A percentile compares a stretch with the other conserved stretches of the same genome.
Conservation (phyloP, 1,140 invertebrate genomes). For the Mizuhopecten yessoensis region DNA sequence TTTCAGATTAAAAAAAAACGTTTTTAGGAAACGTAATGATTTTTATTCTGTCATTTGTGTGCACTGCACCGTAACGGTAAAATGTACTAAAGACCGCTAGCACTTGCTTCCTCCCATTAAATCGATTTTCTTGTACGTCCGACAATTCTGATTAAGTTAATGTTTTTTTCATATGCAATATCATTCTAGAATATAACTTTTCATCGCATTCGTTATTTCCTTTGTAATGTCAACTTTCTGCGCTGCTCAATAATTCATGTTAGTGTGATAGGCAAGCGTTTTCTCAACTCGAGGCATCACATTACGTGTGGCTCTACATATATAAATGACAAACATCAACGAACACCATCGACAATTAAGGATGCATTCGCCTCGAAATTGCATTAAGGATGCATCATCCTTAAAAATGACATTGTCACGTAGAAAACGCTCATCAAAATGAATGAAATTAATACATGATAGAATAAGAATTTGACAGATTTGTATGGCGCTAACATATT, state of each 20-base stretch:
- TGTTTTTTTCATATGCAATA: not conserved
- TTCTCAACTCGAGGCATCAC: not conserved
- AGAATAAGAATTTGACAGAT: no score
- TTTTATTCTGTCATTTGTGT: not conserved
- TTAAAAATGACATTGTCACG: no score
- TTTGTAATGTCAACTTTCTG: constrained; percentile 25
- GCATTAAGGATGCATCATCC: not conserved
- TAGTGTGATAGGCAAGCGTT: not conserved
- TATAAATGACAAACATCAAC: not conserved
- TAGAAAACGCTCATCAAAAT: no score
- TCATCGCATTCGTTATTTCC: not conserved
- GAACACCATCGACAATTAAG: not conserved
- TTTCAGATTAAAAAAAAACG: not conserved
- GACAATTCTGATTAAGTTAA: not conserved
- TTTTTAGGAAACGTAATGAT: not conserved
- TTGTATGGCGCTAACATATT: no score
- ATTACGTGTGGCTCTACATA: not conserved
- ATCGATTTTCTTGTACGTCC: not conserved
- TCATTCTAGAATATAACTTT: constrained; percentile 21
- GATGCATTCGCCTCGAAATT: not conserved
- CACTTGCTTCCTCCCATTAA: not conserved
- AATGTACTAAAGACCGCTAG: not conserved
- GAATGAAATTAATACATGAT: no score
- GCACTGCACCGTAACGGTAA: not conserved
- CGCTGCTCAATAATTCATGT: constrained; percentile 6